phyloP scores from a whole-genome alignment of 2,797 vertebrate species.

The Poecile montanus region DNA sequence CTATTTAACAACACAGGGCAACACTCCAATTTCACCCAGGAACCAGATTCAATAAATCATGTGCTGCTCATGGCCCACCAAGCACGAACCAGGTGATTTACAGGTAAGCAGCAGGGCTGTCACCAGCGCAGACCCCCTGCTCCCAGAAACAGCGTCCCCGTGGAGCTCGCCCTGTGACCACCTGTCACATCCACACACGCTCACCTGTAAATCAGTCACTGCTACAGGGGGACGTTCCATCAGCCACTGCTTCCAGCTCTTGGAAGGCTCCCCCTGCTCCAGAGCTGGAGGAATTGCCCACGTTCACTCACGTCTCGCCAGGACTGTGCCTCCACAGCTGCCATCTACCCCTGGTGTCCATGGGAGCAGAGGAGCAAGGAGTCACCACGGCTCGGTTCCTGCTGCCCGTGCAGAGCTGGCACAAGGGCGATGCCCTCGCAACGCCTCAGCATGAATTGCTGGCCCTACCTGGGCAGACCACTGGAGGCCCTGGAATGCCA shows the following conservation, averaged over 20 bases:
- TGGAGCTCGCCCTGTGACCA: neutral
- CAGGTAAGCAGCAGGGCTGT: neutral
- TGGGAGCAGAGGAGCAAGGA: neutral
- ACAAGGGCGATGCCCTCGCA: neutral
- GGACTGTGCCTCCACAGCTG: fast-evolving
- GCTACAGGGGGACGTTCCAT: neutral
- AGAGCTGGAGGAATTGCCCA: neutral
- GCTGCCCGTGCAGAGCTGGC: neutral
- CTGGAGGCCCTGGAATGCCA: neutral
- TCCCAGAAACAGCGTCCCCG: neutral
- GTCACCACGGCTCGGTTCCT: fast-evolving
- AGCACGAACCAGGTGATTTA: neutral
- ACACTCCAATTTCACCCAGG: neutral
- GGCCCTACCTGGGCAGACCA: neutral
- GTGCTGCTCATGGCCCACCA: neutral
- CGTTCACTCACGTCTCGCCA: fast-evolving
- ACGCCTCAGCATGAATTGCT: neutral
- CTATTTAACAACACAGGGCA: neutral
- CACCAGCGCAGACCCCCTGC: neutral
- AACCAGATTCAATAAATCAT: neutral
- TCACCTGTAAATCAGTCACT: neutral
- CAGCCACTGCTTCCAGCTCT: neutral
- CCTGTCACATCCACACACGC: neutral
- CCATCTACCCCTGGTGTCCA: neutral
- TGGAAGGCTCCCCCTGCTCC: neutral